Base-by-base conservation (phyloP, 1,140 invertebrate genomes). In the Papilio xuthus region DNA sequence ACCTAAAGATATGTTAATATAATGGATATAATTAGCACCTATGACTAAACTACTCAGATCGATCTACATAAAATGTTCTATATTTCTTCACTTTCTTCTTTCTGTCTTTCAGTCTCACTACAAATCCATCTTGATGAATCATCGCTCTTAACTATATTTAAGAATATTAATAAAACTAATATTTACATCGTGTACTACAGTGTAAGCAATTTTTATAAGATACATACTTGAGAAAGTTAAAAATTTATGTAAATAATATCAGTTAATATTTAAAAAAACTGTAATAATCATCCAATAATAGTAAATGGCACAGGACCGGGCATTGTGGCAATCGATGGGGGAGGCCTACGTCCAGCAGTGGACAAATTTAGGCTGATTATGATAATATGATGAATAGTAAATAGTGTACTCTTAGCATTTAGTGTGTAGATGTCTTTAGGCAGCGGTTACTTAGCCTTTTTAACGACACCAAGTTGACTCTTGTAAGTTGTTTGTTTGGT, bases 1-100 rank as follows among this genome's bases (percentile, higher is more conserved):
- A 73, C 47, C 8, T 73, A 47, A 47, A 73, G 71, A 73, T 73
- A 72, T 72, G 70, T 72, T 47, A 42, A 71, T 8, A 71, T 9
- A 28, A 50, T 20, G 20, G 41, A 47, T 73, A 73, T n/a, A 47
- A n/a, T 44, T 50, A 73, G 71, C 71, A 73, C 42, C 71, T 73
- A 73, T 47, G 13, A n/a, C n/a, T 69, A 69, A 70, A n/a, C n/a
- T 42, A 70, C 69, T 70, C n/a, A 41, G 28, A 70, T 42, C 18
- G 32, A 70, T 37, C 18, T 41, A 70, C 18, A 1, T 70, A 37
- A 23, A 23, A 4, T 15, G 28, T 15, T 32, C 10, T 26, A 28
- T 60, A 47, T 18, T n/a, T 50, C 32, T 37, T 37, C 4, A 37
- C 32, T 37, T 37, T 37, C 6, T 26, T 15, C 23, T 63, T 2